Percentiles rank a stretch among this genome's conserved stretches.
Conservation (phyloP, 1,140 invertebrate species). For the Drosophila elegans region DNA sequence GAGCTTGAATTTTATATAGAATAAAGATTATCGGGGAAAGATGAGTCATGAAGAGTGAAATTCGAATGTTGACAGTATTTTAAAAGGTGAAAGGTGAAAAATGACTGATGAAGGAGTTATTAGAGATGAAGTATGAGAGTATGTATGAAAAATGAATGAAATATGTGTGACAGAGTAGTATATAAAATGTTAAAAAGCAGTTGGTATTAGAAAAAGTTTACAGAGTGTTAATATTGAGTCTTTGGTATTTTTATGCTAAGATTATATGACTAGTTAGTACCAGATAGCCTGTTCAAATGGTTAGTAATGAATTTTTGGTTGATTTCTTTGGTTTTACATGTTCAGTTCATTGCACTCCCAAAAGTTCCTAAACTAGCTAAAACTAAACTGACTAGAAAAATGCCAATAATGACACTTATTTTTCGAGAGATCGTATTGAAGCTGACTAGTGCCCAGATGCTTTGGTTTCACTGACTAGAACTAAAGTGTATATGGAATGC, state of each 20-base stretch:
- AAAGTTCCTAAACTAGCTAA: conserved; percentile 23
- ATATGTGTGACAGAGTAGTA: background rate
- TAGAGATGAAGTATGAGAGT: background rate
- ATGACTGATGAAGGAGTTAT: conserved; percentile 5
- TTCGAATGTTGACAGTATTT: background rate
- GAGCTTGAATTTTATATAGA: too few species aligned
- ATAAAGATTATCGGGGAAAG: background rate
- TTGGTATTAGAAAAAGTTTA: background rate
- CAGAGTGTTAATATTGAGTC: background rate
- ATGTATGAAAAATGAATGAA: background rate
- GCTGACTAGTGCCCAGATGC: conserved; percentile 64
- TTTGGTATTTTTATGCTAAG: background rate
- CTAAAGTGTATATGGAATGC: conserved; percentile 51
- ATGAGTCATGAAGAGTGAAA: conserved; percentile 22
- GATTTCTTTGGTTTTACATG: background rate
- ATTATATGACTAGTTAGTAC: background rate
- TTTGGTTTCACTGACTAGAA: conserved; percentile 50
- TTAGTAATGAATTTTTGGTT: background rate
- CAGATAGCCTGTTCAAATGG: too few species aligned
- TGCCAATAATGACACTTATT: conserved; percentile 19
- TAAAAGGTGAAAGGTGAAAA: conserved; percentile 1
- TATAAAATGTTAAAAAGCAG: too few species aligned
- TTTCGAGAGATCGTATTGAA: conserved; percentile 70
- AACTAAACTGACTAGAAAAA: conserved; percentile 48
- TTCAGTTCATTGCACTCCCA: conserved; percentile 40